A percentile compares a stretch with the other conserved stretches of the same genome.
Evolutionary conservation across 2,113 vertebrate species (phyloP).

Genomic region (Spilogale gracilis): DNA sequence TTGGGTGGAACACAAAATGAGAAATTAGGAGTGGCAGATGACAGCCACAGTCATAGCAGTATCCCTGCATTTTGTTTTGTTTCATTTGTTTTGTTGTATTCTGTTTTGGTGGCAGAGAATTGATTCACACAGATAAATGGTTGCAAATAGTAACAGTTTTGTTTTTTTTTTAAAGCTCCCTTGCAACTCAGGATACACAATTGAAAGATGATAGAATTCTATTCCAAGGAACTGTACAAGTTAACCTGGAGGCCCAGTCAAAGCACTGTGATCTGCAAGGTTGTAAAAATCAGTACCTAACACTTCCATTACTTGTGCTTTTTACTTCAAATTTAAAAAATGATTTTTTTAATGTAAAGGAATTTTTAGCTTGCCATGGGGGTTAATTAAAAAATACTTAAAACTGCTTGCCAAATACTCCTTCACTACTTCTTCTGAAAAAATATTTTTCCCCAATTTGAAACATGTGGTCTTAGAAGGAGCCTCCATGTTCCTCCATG

Average conservation of each 20-base stretch:
- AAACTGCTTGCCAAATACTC: background rate
- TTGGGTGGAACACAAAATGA: background rate
- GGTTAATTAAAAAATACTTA: constrained; percentile 16
- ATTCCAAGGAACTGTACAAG: constrained; percentile 53
- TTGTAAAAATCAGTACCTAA: constrained; percentile 59
- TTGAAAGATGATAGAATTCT: constrained; percentile 56
- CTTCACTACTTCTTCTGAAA: background rate
- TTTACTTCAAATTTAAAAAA: constrained; percentile 53
- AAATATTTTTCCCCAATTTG: constrained; percentile 18
- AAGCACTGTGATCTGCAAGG: background rate
- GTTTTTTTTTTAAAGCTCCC: constrained; percentile 55
- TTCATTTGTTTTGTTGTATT: background rate
- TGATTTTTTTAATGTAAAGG: constrained; percentile 35
- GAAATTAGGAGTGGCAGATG: background rate
- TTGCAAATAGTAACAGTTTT: constrained; percentile 70
- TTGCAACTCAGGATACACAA: constrained; percentile 49
- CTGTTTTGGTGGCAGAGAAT: constrained; percentile 66
- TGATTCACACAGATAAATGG: constrained; percentile 73
- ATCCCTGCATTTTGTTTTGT: background rate
- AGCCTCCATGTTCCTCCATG: background rate
- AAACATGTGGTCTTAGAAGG: background rate
- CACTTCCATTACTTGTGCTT: background rate
- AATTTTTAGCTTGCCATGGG: constrained; percentile 24
- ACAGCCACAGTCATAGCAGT: background rate
- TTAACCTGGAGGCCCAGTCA: constrained; percentile 57